Evolutionary conservation across 2,113 vertebrate genomes (phyloP).

Genomic region (Daphoenositta chrysoptera): DNA sequence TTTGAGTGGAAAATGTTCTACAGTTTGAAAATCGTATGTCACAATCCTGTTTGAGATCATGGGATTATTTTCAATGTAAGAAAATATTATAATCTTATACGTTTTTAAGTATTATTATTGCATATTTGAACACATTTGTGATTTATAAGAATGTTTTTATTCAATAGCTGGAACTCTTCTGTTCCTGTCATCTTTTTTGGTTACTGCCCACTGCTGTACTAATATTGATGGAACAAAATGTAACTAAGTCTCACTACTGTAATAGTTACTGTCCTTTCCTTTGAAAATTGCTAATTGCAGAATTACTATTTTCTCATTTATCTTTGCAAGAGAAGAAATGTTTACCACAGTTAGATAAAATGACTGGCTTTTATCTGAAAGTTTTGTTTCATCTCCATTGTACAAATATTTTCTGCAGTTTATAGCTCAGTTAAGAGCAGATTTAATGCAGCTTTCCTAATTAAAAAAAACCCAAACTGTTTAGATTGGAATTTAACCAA

Average conservation of each 20-base stretch:
- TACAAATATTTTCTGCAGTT: neutral
- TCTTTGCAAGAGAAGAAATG: neutral
- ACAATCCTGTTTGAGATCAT: neutral
- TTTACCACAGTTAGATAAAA: neutral
- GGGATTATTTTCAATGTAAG: neutral
- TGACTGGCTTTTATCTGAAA: neutral
- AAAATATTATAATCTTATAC: neutral
- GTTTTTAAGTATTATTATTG: neutral
- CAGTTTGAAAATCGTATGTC: neutral
- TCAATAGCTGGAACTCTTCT: neutral
- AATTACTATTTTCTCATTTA: neutral
- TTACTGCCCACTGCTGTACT: neutral
- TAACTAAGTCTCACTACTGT: neutral
- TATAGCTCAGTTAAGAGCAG: neutral
- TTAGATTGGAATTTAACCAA: neutral
- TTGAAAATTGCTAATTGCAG: neutral
- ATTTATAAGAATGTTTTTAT: neutral
- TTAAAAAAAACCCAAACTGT: neutral
- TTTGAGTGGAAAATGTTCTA: neutral
- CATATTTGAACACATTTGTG: neutral
- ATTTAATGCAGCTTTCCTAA: neutral
- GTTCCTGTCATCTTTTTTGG: neutral
- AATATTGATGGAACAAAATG: neutral
- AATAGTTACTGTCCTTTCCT: neutral
- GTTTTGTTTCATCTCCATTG: neutral